Evolutionary conservation across 2,888 invertebrate species (phyloP).

Genomic region (Himalopsyche japonica): DNA sequence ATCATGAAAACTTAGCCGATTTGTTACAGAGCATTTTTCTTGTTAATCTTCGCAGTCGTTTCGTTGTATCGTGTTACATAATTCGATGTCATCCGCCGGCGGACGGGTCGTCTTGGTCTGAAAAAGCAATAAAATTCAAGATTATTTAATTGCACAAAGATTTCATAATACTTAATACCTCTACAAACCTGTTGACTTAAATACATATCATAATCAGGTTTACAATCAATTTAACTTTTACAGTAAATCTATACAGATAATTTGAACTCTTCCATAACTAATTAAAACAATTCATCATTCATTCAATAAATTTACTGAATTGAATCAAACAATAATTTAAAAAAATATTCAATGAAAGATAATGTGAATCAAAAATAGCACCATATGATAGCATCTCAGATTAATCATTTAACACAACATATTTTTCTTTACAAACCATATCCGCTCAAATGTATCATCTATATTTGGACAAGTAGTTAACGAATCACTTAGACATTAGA

Average conservation of each 20-base stretch:
- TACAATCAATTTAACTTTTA: background rate
- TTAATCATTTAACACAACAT: too few species aligned
- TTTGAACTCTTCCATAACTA: background rate
- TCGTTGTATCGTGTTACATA: background rate
- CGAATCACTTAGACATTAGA: too few species aligned
- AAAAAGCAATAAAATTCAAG: background rate
- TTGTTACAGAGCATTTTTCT: background rate
- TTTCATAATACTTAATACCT: background rate
- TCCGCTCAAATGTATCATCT: too few species aligned
- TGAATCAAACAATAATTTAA: too few species aligned
- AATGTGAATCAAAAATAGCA: too few species aligned
- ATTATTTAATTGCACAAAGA: background rate
- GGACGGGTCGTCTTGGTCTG: slow-evolving; percentile 2
- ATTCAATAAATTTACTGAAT: background rate
- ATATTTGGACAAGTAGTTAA: too few species aligned
- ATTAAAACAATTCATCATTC: background rate
- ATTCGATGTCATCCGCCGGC: background rate
- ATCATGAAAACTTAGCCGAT: background rate
- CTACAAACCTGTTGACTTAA: background rate
- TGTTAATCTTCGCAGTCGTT: background rate
- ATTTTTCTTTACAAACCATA: too few species aligned
- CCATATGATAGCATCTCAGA: too few species aligned
- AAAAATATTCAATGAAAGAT: too few species aligned
- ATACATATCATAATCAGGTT: background rate
- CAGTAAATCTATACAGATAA: background rate